A percentile compares a stretch with the other conserved stretches of the same genome.
These are phyloP conservation scores for Pandemis cinnamomeana DNA, from an alignment of 2,888 invertebrate species.

Conservation along the genomic window DNA sequence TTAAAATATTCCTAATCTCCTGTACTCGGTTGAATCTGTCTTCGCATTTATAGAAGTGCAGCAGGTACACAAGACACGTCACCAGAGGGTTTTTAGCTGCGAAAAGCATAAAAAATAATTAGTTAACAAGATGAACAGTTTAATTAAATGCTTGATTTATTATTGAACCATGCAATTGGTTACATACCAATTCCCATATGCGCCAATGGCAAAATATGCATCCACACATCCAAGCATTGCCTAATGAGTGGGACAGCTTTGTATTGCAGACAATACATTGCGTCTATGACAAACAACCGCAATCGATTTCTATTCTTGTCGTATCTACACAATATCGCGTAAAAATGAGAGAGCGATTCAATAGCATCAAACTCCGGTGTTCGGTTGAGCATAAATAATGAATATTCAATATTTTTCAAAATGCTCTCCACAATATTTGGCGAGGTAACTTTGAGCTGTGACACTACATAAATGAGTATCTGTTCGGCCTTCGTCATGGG, in stretches of 20 bases:
- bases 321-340: slow-evolving; percentile 72
- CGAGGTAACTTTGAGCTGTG: slow-evolving; percentile 53
- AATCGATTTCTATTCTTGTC: slow-evolving; percentile 63
- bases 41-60: slow-evolving; percentile 76
- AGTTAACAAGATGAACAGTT: slow-evolving; percentile 3
- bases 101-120: slow-evolving; percentile 47
- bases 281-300: slow-evolving; percentile 72
- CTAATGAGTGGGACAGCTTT: slow-evolving; percentile 71
- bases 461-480: slow-evolving; percentile 65
- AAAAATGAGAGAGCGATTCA: slow-evolving; percentile 74
- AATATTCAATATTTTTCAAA: slow-evolving; percentile 66
- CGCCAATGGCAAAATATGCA: slow-evolving; percentile 70
- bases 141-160: background rate
- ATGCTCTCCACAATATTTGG: slow-evolving; percentile 56
- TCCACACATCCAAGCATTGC: slow-evolving; percentile 75
- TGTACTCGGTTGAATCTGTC: slow-evolving; percentile 65
- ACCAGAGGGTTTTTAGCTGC: slow-evolving; percentile 73
- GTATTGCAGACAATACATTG: slow-evolving; percentile 77
- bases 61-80: slow-evolving; percentile 70
- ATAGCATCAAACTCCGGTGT: slow-evolving; percentile 69
- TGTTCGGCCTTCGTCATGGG: slow-evolving; percentile 74
- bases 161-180: background rate
- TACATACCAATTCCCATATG: slow-evolving; percentile 71
- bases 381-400: slow-evolving; percentile 67
- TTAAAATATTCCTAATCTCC: slow-evolving; percentile 64